Evolutionary conservation across 2,797 vertebrate genomes (phyloP).

Genomic region (Megalops cyprinoides): DNA sequence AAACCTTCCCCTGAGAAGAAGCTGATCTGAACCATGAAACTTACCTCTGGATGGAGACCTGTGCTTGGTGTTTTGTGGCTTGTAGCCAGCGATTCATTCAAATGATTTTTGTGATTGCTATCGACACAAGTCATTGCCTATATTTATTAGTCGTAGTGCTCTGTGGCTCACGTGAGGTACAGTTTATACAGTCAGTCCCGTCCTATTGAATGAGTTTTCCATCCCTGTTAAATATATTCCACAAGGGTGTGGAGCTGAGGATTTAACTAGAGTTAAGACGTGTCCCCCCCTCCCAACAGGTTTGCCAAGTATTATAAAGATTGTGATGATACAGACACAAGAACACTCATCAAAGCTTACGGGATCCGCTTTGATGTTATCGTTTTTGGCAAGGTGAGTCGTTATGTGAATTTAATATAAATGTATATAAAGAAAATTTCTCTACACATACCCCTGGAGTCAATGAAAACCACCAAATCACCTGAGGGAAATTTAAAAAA

Average conservation of each 20-base stretch:
- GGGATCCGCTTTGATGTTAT: slow-evolving; percentile 82
- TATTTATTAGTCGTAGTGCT: neutral
- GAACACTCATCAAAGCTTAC: slow-evolving; percentile 71
- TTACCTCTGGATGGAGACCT: neutral
- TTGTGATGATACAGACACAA: slow-evolving; percentile 53
- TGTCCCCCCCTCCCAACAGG: slow-evolving; percentile 57
- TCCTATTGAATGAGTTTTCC: neutral
- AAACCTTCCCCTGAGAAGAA: neutral
- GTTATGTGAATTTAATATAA: neutral
- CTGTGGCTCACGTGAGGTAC: neutral
- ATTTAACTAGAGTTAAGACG: neutral
- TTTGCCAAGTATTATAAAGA: slow-evolving; percentile 79
- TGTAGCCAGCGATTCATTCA: neutral
- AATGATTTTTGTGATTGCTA: neutral
- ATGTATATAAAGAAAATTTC: too few relatives aligned
- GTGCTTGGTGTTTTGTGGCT: neutral
- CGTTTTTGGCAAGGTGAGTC: slow-evolving; percentile 78
- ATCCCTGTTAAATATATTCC: neutral
- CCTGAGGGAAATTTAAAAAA: too few relatives aligned
- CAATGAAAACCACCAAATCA: too few relatives aligned
- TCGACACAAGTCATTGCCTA: too few relatives aligned
- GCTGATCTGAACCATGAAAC: neutral
- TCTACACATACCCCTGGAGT: neutral
- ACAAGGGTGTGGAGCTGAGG: neutral
- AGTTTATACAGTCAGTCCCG: neutral